These are phyloP conservation scores for Euschistus heros DNA, from an alignment of 1,140 invertebrate species.

Conservation along the genomic window DNA sequence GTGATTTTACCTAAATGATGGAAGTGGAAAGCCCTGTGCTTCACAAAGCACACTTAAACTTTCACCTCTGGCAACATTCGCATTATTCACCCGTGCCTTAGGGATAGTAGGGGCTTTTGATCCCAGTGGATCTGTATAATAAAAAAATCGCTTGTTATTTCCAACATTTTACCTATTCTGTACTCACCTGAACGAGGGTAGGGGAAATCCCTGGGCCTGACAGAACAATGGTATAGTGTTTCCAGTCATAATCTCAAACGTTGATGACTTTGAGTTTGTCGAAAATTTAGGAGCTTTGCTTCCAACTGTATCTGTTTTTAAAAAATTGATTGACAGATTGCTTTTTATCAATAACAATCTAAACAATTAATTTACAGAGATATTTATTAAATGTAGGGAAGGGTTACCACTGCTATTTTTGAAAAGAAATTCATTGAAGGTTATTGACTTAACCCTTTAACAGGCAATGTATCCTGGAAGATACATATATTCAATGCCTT, in stretches of 20 bases:
- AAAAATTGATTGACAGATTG: too few relatives aligned
- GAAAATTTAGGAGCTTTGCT: slow-evolving; percentile 57
- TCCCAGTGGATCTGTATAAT: slow-evolving; percentile 42
- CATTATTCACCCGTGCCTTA: slow-evolving; percentile 30
- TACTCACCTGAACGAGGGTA: slow-evolving; percentile 52
- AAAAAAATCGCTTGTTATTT: too few relatives aligned
- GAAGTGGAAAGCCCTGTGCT: slow-evolving; percentile 50
- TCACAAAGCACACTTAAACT: slow-evolving; percentile 61
- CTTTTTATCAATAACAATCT: too few relatives aligned
- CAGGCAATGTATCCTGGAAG: too few relatives aligned
- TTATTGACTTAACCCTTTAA: too few relatives aligned
- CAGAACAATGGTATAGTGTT: slow-evolving; percentile 36
- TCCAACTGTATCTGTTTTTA: slow-evolving; percentile 51
- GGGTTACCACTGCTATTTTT: too few relatives aligned
- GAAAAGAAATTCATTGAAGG: too few relatives aligned
- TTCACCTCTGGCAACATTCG: slow-evolving; percentile 41
- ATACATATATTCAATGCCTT: too few relatives aligned
- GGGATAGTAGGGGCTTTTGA: slow-evolving; percentile 43
- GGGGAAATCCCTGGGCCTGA: slow-evolving; percentile 44
- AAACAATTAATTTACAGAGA: too few relatives aligned
- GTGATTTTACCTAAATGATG: slow-evolving; percentile 42
- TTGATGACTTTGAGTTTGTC: slow-evolving; percentile 37
- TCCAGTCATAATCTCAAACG: slow-evolving; percentile 30
- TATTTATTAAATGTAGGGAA: too few relatives aligned
- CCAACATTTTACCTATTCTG: too few relatives aligned